A percentile compares a stretch with the other conserved stretches of the same genome.
phyloP scores from a whole-genome alignment of 2,797 vertebrate genomes.

The Monodelphis domestica region DNA sequence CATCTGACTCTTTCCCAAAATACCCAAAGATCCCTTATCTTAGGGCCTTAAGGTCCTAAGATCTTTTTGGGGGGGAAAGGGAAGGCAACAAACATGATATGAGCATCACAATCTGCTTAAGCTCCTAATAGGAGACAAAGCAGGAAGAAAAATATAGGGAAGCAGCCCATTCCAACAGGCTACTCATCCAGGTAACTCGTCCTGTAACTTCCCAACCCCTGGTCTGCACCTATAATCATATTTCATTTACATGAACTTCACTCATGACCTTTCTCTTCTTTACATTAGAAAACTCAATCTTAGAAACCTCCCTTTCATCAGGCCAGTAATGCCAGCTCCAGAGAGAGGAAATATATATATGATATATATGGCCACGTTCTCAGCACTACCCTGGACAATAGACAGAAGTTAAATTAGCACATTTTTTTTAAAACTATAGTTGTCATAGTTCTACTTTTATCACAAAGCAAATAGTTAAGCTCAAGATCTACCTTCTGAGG shows the following conservation, averaged over 20 bases:
- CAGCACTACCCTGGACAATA: neutral
- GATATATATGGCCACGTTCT: neutral
- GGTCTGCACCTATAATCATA: neutral
- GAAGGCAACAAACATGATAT: neutral
- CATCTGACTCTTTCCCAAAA: neutral
- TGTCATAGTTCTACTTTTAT: neutral
- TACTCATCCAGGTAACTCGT: neutral
- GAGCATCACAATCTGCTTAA: neutral
- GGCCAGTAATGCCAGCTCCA: neutral
- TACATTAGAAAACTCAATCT: too few relatives aligned
- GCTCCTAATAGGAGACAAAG: neutral
- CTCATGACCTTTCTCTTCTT: too few relatives aligned
- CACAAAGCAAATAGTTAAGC: neutral
- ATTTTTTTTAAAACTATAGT: neutral
- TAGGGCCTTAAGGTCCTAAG: neutral
- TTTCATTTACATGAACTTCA: neutral
- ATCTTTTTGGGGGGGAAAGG: neutral
- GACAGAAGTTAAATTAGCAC: neutral
- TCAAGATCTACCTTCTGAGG: neutral
- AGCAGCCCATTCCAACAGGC: neutral
- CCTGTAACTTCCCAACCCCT: neutral
- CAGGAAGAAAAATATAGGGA: neutral
- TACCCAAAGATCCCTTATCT: neutral
- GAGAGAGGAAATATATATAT: neutral
- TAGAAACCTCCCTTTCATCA: too few relatives aligned